These are phyloP conservation scores for Rhabdornis inornatus DNA, from an alignment of 2,113 vertebrate species.

Conservation along the genomic window DNA sequence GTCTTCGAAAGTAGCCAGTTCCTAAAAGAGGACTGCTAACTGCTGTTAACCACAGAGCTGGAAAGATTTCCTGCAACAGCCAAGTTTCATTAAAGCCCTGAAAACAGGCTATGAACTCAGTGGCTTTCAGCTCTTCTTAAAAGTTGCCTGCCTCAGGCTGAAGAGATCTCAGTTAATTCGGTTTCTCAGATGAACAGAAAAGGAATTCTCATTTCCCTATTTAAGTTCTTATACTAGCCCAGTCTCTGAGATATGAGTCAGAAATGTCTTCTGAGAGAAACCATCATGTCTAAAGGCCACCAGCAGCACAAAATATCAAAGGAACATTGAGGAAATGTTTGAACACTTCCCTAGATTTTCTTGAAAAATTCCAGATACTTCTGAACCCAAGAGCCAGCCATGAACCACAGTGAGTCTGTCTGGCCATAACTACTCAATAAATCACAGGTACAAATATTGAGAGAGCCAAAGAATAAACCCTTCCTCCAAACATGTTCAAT, in stretches of 20 bases:
- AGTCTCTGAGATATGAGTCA: neutral
- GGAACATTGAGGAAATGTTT: conserved; percentile 34
- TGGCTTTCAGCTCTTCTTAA: neutral
- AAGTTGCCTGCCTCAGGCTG: neutral
- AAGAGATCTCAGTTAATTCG: neutral
- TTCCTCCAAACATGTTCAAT: conserved; percentile 29
- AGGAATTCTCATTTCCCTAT: neutral
- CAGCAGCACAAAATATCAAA: neutral
- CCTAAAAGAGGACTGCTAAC: neutral
- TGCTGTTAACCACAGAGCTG: neutral
- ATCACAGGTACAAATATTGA: conserved; percentile 2
- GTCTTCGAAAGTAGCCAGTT: neutral
- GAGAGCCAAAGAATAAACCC: conserved; percentile 46
- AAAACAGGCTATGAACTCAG: neutral
- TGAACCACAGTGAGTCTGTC: conserved; percentile 22
- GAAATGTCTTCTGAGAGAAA: neutral
- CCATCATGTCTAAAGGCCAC: neutral
- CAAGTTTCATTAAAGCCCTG: neutral
- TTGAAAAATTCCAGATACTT: conserved; percentile 48
- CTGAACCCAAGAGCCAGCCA: neutral
- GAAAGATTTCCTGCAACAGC: neutral
- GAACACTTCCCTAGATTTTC: conserved; percentile 7
- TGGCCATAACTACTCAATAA: conserved; percentile 26
- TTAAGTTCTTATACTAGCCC: neutral
- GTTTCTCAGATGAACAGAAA: conserved; percentile 1